Percentiles rank a stretch among this genome's conserved stretches.
These are phyloP conservation scores for Panthera leo DNA, from an alignment of 2,113 vertebrate species.

Conservation along the genomic window DNA sequence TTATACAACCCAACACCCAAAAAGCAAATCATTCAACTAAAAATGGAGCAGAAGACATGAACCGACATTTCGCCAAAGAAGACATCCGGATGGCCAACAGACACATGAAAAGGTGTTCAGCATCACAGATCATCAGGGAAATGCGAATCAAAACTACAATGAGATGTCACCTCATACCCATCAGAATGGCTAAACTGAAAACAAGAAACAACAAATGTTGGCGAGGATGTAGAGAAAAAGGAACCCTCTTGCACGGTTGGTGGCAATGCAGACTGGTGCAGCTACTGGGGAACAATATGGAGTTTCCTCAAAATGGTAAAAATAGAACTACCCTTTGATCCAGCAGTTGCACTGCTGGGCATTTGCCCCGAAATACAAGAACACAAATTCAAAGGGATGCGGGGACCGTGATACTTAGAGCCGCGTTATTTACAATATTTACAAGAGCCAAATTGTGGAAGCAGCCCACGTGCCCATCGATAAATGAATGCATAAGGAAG, in stretches of 20 bases:
- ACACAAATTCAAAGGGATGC: background rate
- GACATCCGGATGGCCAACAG: background rate
- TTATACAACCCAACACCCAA: background rate
- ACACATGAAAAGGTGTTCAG: background rate
- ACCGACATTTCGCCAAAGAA: background rate
- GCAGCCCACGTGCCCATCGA: background rate
- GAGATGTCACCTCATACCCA: background rate
- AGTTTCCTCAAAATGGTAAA: background rate
- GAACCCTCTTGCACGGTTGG: background rate
- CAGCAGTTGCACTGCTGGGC: background rate
- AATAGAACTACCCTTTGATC: background rate
- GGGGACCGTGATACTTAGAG: background rate
- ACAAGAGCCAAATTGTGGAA: background rate
- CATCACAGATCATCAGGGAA: background rate
- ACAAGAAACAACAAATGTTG: background rate
- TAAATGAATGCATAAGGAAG: background rate
- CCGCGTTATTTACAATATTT: background rate
- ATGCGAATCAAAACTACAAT: background rate
- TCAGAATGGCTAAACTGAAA: background rate
- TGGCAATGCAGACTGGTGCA: background rate
- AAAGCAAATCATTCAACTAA: background rate
- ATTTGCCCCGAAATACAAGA: background rate
- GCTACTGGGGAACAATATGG: background rate
- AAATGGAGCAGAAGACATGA: background rate
- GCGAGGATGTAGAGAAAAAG: background rate